Evolutionary conservation across 2,888 invertebrate genomes (phyloP), one percentile per base, ranked within the genome.

Genomic region (Hipparchia semele): DNA sequence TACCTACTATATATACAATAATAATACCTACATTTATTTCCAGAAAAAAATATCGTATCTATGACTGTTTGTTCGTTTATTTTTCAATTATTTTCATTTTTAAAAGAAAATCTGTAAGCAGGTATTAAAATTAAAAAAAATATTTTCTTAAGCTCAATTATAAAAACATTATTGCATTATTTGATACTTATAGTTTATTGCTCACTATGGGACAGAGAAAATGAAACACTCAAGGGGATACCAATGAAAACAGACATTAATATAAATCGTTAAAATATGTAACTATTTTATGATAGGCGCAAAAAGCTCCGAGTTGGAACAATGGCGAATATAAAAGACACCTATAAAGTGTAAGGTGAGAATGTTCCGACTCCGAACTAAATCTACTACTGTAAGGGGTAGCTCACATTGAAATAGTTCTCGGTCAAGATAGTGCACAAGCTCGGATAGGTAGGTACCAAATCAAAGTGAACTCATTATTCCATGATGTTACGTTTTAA

Each of bases 261-360:
- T 33, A 58, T 45, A 68, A 59, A 68, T 13, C 12, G 59, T 59
- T 12, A 59, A 59, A 45, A 23, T 59, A 65, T 65, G 53, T 65
- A 53, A 65, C 65, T 65, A 65, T 65, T 65, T 65, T 51, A 53
- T 65, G 53, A 53, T 53, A 53, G 65, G 51, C 65, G 33, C 53
- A 65, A 65, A 53, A 65, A 65, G 33, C 51, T 13, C 53, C 0
- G 46, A 5, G 6, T 33, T 23, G 7, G 33, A 70, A 73, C 73
- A 73, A 73, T 71, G 68, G 62, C 45, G 68, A 71, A 73, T 71
- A 71, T 73, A 58, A 67, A 73, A 39, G n/a, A 53, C 59, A 73
- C 70, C 68, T 73, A 68, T 71, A 71, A 68, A 71, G 59, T 68
- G 51, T 68, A 67, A 64, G 46, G 70, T 70, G 70, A 61, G 73